Evolutionary conservation across 2,888 invertebrate genomes (phyloP), one percentile per base, ranked within the genome.

Genomic region (Charanyca ferruginea): DNA sequence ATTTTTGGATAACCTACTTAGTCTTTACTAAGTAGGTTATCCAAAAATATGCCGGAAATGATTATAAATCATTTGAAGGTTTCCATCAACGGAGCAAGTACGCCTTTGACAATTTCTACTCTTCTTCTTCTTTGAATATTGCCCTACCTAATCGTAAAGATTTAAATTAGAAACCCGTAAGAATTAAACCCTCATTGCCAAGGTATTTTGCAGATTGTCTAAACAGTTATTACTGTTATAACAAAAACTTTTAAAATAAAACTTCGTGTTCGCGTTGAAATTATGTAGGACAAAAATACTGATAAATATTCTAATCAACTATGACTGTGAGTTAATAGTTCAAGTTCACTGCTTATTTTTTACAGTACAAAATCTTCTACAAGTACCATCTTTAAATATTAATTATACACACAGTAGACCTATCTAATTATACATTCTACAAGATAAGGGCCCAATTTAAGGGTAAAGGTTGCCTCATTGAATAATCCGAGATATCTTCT

Each of bases 401-500:
- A 38, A 38, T 38, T 38, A 38, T 38, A 38, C 38, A 38, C 16
- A 38, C 38, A 38, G 16, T 42, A 42, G n/a, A 42, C n/a, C 42
- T 18, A 44, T 44, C 25, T 22, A 8, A 28, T 45, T 22, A 45
- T 22, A 59, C 5, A 58, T 62, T 59, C 7, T 35, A 49, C 45
- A 38, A 23, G 25, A 64, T 68, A 60, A 48, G 20, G 22, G 16
- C 47, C 22, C 45, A 53, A 60, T 68, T 44, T 53, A 41, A 58
- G 62, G 67, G 53, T 35, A 67, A 69, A 62, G 65, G 75, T 72
- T 61, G 22, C 22, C 53, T 58, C 59, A 66, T 57, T 77, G 67
- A 68, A 83, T 81, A 72, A 28, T 58, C 67, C 38, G 28, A 66
- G 60, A 65, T 78, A 65, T 59, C 70, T 57, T 59, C 70, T 57